Evolutionary conservation across 2,113 vertebrate species (phyloP), one percentile per base, ranked within the genome.

Genomic region (Herpailurus yagouaroundi): DNA sequence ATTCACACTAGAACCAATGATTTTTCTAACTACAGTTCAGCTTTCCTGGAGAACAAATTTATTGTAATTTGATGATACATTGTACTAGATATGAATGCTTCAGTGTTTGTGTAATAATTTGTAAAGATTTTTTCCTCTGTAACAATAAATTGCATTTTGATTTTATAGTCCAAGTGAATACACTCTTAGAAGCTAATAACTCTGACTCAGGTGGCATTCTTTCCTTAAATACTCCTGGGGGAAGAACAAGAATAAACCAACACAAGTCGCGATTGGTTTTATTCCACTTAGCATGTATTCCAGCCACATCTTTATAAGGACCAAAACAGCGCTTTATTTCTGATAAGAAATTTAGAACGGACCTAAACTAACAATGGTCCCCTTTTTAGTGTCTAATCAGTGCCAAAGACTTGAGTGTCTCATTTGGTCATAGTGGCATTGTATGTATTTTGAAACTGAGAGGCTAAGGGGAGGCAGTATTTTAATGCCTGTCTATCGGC

Each of bases 121-220:
- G 60, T 55, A 33, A 21, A 50, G 50, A 55, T 90, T n/a, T 84
- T 84, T 55, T 71, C 2, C 33, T 92, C 13, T 95, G 41, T 27
- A 74, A 91, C 21, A 77, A 21, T 48, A 96, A 86, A 45, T 76
- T 92, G 7, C 89, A 63, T 82, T 94, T 92, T 77, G 29, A 83
- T 94, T 97, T 97, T 84, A 31, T 69, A 83, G 13, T 81, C n/a
- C 27, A 33, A 81, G 16, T 2, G 66, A 60, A 38, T 86, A 82
- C 18, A 16, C 29, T 80, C 71, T 94, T 57, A 66, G 13, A 92
- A 91, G 33, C 48, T 85, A 63, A 48, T 48, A 93, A 19, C 52
- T 81, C 10, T 68, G 52, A 41, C 57, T 29, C 11, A 77, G 23
- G 16, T 74, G 68, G 19, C 11, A 60, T 74, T n/a, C 11, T 33